Conservation (phyloP, 2,797 vertebrate species). For the Euthynnus affinis region DNA sequence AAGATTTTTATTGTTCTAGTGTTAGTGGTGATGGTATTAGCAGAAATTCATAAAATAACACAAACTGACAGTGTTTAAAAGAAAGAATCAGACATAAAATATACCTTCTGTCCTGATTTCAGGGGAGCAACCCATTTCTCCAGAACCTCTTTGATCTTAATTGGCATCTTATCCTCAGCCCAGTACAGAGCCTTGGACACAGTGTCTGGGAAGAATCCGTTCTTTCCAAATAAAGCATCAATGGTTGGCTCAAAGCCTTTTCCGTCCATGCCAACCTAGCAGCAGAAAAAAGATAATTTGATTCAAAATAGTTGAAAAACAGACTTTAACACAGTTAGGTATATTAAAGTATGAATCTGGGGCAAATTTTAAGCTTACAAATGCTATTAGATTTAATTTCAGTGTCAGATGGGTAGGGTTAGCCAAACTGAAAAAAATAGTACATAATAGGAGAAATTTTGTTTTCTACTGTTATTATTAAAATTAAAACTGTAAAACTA, state of each 20-base stretch:
- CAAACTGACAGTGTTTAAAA: neutral
- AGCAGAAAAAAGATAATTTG: slow-evolving; percentile 35
- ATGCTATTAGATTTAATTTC: neutral
- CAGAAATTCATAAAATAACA: slow-evolving; percentile 5
- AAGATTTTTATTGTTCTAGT: slow-evolving; percentile 4
- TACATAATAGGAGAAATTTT: neutral
- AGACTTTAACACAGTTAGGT: neutral
- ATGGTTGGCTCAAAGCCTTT: slow-evolving; percentile 93
- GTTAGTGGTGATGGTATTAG: slow-evolving; percentile 4
- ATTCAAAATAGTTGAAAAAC: neutral
- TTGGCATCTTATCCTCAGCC: slow-evolving; percentile 89
- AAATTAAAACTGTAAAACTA: neutral
- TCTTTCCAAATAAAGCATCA: slow-evolving; percentile 92
- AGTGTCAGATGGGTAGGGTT: neutral
- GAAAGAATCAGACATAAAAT: neutral
- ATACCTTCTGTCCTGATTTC: slow-evolving; percentile 75
- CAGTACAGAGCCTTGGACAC: slow-evolving; percentile 92
- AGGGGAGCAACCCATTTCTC: slow-evolving; percentile 86
- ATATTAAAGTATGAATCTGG: neutral
- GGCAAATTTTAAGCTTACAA: neutral
- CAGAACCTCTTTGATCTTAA: slow-evolving; percentile 86
- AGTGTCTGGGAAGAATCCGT: slow-evolving; percentile 95
- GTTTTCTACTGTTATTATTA: neutral
- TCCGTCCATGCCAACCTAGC: slow-evolving; percentile 93
- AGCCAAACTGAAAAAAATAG: neutral